Conservation (phyloP, 2,888 invertebrate genomes). For the Koerneria pararmatus region DNA sequence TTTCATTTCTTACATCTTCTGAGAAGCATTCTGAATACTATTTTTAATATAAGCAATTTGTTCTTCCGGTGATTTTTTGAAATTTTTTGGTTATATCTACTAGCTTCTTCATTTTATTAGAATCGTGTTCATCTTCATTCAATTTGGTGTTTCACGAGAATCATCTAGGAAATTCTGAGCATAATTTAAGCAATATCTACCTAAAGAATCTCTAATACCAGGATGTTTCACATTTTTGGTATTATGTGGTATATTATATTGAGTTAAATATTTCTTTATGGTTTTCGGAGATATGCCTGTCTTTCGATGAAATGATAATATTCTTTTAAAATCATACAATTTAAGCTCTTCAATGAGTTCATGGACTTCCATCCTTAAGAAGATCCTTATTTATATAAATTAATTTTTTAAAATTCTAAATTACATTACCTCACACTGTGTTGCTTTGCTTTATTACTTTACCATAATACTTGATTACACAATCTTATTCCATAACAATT, state of each 20-base stretch:
- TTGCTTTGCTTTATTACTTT: not conserved
- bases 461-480: not conserved
- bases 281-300: slow-evolving; percentile 4
- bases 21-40: too few relatives aligned
- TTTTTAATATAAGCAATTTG: too few relatives aligned
- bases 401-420: slow-evolving; percentile 13
- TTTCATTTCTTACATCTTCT: too few relatives aligned
- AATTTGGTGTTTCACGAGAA: too few relatives aligned
- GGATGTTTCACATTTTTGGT: slow-evolving; percentile 18
- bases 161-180: too few relatives aligned
- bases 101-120: too few relatives aligned
- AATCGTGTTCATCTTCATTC: too few relatives aligned
- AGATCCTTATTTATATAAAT: slow-evolving; percentile 8
- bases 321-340: not conserved
- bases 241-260: slow-evolving; percentile 11
- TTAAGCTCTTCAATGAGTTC: slow-evolving; percentile 8
- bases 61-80: too few relatives aligned
- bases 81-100: too few relatives aligned
- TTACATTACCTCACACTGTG: slow-evolving; percentile 7
- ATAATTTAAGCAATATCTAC: not conserved
- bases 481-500: slow-evolving; percentile 15
- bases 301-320: not conserved
- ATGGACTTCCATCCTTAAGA: not conserved
- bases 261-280: slow-evolving; percentile 4
- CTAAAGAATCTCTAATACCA: slow-evolving; percentile 20